Evolutionary conservation across 2,888 invertebrate species (phyloP), one percentile per base, ranked within the genome.

Genomic region (Mimumesa dahlbomi): DNA sequence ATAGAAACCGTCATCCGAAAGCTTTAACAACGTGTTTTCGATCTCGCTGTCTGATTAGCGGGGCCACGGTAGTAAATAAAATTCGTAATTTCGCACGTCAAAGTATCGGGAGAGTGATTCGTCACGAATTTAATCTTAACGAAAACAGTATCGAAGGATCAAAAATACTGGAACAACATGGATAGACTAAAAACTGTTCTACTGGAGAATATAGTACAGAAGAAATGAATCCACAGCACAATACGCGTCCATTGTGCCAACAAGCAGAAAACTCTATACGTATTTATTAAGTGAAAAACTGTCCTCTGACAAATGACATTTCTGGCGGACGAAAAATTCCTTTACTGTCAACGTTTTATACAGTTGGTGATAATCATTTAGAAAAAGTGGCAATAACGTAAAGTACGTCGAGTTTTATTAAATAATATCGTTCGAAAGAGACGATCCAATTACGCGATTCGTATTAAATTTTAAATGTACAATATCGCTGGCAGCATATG

Each of bases 201-300:
- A 63, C 36, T 72, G 63, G 53, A 36, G 42, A 61, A 59, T 43
- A 42, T 16, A 49, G 25, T 43, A 42, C 16, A 49, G 25, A 56
- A 64, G 68, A 56, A 75, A 73, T 59, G 64, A 64, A 68, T 56
- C 59, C 52, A 54, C 54, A 43, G 16, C 50, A 49, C 63, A 64
- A 36, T 61, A 50, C 49, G 29, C 46, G 14, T 52, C 57, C 25
- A 64, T 68, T 59, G 56, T 54, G 40, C 42, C 43, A 58, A 48
- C 53, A 61, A 58, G 25, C 38, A 29, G 48, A 21, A 22, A 42
- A 16, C 38, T 31, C 18, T 11, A 16, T 52, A 48, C 31, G 34
- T 57, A 34, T 68, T 52, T 57, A 46, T 29, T n/a, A 16, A n/a
- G 40, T 16, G 68, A 58, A 68, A 73, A 73, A 56, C 34, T 42